phyloP scores from a whole-genome alignment of 2,797 vertebrate species.

The Galago senegalensis region DNA sequence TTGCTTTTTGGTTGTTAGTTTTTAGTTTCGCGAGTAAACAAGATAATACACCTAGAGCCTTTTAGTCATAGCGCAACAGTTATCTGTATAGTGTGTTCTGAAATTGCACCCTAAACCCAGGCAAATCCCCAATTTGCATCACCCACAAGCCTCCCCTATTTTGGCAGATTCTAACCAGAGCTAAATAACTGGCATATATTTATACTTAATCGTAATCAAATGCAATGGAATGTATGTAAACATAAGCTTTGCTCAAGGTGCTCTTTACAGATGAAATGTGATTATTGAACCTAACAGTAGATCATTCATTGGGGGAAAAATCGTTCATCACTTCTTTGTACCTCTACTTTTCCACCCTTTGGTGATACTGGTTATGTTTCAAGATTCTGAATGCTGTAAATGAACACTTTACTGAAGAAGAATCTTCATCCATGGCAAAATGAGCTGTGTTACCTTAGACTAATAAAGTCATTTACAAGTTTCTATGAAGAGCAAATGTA shows the following conservation, averaged over 20 bases:
- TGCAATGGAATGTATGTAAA: slow-evolving; percentile 52
- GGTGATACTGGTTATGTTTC: slow-evolving; percentile 50
- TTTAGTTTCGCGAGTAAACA: slow-evolving; percentile 36
- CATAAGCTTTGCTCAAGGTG: slow-evolving; percentile 24
- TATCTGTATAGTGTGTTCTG: neutral
- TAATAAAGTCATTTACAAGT: slow-evolving; percentile 54
- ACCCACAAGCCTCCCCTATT: neutral
- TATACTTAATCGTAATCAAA: slow-evolving; percentile 61
- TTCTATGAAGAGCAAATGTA: slow-evolving; percentile 58
- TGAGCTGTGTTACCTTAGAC: slow-evolving; percentile 39
- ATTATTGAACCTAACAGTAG: neutral
- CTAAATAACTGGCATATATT: slow-evolving; percentile 58
- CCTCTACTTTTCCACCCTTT: slow-evolving; percentile 49
- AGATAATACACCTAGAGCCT: neutral
- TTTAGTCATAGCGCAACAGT: slow-evolving; percentile 60
- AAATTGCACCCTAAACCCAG: slow-evolving; percentile 51
- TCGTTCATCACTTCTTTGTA: neutral
- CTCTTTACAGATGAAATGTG: slow-evolving; percentile 53
- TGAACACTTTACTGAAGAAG: slow-evolving; percentile 52
- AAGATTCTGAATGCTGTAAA: slow-evolving; percentile 60
- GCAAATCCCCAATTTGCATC: slow-evolving; percentile 37
- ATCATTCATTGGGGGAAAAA: neutral
- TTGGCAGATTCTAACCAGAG: slow-evolving; percentile 41
- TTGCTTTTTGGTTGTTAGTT: neutral
- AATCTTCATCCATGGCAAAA: slow-evolving; percentile 56